These are phyloP conservation scores for Pseudococcus viburni DNA, from an alignment of 2,888 invertebrate genomes.

Conservation along the genomic window DNA sequence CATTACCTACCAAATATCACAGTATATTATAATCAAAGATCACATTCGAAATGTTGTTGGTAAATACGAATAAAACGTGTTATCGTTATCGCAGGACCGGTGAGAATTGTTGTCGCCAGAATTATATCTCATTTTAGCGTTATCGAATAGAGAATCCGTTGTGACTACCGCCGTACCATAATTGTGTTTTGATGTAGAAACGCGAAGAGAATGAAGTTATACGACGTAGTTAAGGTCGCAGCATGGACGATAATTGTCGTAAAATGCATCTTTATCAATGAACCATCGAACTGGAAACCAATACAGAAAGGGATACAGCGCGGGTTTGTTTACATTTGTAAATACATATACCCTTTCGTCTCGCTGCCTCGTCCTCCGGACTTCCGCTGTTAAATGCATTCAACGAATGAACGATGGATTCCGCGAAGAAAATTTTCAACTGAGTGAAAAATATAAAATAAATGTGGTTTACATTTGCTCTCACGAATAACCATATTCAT, in stretches of 20 bases:
- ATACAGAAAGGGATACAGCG: background rate
- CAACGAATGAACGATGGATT: background rate
- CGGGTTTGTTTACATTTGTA: constrained; percentile 17
- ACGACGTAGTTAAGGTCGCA: background rate
- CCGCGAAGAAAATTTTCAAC: no score
- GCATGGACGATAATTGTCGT: background rate
- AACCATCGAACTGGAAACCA: constrained; percentile 12
- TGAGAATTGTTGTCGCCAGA: background rate
- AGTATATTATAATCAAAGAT: background rate
- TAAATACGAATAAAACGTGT: background rate
- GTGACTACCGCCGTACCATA: background rate
- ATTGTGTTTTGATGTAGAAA: constrained; percentile 14
- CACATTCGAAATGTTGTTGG: background rate
- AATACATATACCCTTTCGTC: background rate
- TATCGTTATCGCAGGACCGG: background rate
- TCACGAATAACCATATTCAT: background rate
- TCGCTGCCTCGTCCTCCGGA: no score
- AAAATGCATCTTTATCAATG: constrained; percentile 24
- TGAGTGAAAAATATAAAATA: no score
- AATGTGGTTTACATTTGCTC: background rate
- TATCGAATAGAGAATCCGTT: background rate
- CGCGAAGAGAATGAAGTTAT: background rate
- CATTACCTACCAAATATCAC: background rate
- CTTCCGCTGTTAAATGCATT: background rate
- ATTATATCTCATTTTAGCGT: background rate